Evolutionary conservation across 2,797 vertebrate genomes (phyloP).

Genomic region (Periophthalmus magnuspinnatus): DNA sequence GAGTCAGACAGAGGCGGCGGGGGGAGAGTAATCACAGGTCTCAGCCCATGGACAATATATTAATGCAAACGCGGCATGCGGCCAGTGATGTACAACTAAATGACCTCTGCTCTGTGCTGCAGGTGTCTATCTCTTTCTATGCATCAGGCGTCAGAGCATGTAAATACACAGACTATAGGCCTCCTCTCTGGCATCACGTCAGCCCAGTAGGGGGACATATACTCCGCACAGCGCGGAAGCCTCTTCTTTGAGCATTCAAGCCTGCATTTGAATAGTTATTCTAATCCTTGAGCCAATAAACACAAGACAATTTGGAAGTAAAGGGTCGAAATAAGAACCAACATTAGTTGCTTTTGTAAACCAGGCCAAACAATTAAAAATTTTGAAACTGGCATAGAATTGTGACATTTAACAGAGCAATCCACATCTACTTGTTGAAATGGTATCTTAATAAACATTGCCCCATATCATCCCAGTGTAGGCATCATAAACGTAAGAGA

Average conservation of each 20-base stretch:
- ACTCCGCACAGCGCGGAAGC: neutral
- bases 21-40: slow-evolving; percentile 83
- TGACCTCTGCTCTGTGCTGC: slow-evolving; percentile 71
- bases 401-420: neutral
- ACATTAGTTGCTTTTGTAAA: neutral
- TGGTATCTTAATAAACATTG: neutral
- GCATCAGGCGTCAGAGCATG: slow-evolving; percentile 34
- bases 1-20: slow-evolving; percentile 47
- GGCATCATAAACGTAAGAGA: neutral
- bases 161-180: slow-evolving; percentile 12
- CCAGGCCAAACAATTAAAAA: neutral
- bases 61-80: slow-evolving; percentile 83
- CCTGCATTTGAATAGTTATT: neutral
- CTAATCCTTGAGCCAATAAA: neutral
- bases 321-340: neutral
- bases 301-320: neutral
- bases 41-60: slow-evolving; percentile 82
- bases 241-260: slow-evolving; percentile 2
- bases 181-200: slow-evolving; percentile 14
- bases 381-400: neutral
- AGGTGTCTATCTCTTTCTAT: slow-evolving; percentile 72
- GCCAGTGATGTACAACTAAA: slow-evolving; percentile 72
- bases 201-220: slow-evolving; percentile 17
- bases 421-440: neutral
- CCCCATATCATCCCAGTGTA: neutral